Conservation (phyloP, 1,140 invertebrate genomes). For the Liolophura sinensis region DNA sequence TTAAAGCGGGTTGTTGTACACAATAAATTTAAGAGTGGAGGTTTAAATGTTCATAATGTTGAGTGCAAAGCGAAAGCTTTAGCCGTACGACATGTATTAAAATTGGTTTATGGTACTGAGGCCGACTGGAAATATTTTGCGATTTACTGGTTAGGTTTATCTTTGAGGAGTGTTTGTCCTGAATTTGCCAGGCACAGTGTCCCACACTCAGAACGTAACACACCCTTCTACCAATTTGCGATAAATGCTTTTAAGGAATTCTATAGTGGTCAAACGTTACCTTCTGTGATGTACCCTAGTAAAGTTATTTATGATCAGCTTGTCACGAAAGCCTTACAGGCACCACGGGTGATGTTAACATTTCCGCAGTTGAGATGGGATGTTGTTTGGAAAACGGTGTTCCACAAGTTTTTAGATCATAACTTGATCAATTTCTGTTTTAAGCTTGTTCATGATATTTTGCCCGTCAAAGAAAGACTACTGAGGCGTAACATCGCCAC, state of each 20-base stretch:
- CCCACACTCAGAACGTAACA: background rate
- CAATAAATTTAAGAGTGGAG: background rate
- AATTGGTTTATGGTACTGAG: background rate
- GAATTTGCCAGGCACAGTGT: background rate
- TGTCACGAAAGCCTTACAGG: background rate
- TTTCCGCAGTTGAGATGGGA: background rate
- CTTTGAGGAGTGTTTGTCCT: background rate
- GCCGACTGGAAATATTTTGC: background rate
- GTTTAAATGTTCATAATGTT: background rate
- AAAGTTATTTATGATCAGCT: background rate
- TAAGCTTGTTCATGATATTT: background rate
- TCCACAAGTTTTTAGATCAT: background rate
- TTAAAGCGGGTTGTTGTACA: background rate
- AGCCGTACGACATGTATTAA: background rate
- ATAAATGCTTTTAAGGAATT: background rate
- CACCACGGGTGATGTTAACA: background rate
- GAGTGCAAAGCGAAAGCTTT: background rate
- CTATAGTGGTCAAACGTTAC: background rate
- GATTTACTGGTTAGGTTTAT: background rate
- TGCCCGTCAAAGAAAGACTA: background rate
- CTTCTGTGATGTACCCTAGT: background rate
- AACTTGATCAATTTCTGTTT: background rate
- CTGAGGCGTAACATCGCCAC: background rate
- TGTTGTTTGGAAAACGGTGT: background rate
- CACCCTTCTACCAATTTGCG: background rate